Evolutionary conservation across 2,888 invertebrate species (phyloP).

Genomic region (Lasioglossum morio): DNA sequence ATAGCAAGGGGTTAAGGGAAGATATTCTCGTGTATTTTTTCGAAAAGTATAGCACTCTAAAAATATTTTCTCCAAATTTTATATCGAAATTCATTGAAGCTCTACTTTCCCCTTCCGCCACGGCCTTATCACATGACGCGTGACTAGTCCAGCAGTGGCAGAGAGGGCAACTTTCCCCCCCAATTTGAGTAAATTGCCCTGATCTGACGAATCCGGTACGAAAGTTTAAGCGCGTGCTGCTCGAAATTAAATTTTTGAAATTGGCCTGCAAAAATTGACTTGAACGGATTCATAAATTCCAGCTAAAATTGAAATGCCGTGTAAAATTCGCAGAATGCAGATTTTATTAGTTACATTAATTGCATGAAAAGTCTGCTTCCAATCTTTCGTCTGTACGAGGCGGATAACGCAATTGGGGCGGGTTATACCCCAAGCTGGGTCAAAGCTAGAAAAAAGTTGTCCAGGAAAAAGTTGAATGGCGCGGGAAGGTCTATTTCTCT

Average conservation of each 20-base stretch:
- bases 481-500: neutral
- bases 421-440: neutral
- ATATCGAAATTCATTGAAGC: no score
- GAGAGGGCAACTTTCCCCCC: no score
- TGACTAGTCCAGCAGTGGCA: no score
- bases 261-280: neutral
- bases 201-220: no score
- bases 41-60: neutral
- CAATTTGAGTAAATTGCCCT: no score
- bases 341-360: neutral
- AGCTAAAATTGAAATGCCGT: neutral
- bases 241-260: neutral
- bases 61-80: neutral
- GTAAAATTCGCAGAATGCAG: neutral
- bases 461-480: neutral
- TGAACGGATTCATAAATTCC: neutral
- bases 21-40: neutral
- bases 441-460: conserved; percentile 5
- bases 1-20: no score
- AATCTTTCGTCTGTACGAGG: neutral
- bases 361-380: neutral
- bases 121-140: no score
- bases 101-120: no score
- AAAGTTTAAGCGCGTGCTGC: neutral
- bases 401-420: neutral